These are phyloP conservation scores for Spizaetus ornatus DNA, from an alignment of 2,113 vertebrate genomes.

Conservation along the genomic window DNA sequence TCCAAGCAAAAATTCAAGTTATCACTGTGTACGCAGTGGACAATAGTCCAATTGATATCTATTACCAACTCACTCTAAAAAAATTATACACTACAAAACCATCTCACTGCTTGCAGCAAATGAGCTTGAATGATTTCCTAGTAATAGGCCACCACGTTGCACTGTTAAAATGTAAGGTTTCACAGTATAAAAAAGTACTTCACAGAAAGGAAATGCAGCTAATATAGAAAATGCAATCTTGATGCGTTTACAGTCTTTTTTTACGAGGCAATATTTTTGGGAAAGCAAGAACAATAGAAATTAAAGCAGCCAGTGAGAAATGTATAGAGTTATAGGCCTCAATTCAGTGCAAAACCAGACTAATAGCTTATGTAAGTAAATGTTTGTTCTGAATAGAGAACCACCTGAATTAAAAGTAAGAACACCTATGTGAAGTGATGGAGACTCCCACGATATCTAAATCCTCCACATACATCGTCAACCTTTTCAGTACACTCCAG, in stretches of 20 bases:
- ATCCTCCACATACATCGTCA: neutral
- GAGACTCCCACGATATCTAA: neutral
- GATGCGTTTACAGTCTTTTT: slow-evolving; percentile 27
- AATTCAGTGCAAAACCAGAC: slow-evolving; percentile 61
- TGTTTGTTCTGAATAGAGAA: slow-evolving; percentile 53
- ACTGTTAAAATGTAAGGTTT: slow-evolving; percentile 54
- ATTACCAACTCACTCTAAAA: slow-evolving; percentile 37
- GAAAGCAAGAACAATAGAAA: slow-evolving; percentile 34
- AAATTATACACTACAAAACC: slow-evolving; percentile 43
- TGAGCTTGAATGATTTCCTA: slow-evolving; percentile 26
- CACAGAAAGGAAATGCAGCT: slow-evolving; percentile 33
- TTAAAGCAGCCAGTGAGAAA: slow-evolving; percentile 52
- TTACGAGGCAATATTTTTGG: slow-evolving; percentile 16
- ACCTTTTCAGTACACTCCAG: neutral
- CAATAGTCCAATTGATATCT: neutral
- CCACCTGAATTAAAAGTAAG: slow-evolving; percentile 58
- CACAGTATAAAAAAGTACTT: slow-evolving; percentile 59
- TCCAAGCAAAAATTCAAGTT: slow-evolving; percentile 61
- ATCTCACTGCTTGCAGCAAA: slow-evolving; percentile 46
- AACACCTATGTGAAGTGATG: slow-evolving; percentile 47
- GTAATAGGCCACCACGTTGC: slow-evolving; percentile 39
- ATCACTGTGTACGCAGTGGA: slow-evolving; percentile 16
- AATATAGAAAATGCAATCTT: slow-evolving; percentile 29
- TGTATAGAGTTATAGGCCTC: slow-evolving; percentile 42
- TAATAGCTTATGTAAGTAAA: slow-evolving; percentile 56